Evolutionary conservation across 2,888 invertebrate genomes (phyloP), one percentile per base, ranked within the genome.

Genomic region (Cabera pusaria): DNA sequence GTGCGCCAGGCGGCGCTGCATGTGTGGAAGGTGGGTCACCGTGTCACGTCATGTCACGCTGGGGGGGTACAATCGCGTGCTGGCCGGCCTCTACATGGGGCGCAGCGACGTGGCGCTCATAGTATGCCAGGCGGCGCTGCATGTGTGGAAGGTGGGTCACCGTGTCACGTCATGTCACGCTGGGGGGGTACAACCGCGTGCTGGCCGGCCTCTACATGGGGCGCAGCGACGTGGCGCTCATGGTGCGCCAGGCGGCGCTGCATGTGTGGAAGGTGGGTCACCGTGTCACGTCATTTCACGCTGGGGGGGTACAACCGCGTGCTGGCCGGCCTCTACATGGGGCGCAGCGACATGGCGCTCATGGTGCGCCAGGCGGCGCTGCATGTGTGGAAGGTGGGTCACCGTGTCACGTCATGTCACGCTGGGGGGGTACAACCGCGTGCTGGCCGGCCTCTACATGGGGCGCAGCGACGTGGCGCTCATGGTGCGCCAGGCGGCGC

Each of bases 201-300:
- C 5, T 4, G 9, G n/a, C 8, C 19, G 11, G n/a, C n/a, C n/a
- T n/a, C n/a, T n/a, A n/a, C n/a, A n/a, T n/a, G n/a, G n/a, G n/a
- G n/a, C n/a, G n/a, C n/a, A n/a, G n/a, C n/a, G n/a, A n/a, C n/a
- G n/a, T n/a, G 0, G 97, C 98, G 1, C 89, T 98, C 29, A 96
- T 98, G 94, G 99, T 99, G 11, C 92, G 99, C 0, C 99, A 99
- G 88, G 97, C 98, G 0, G 98, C 99, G 4, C 91, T 98, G 37
- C 99, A 99, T 77, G 99, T 99, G 0, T 99, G 99, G 99, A 99
- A 99, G 90, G 84, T 39, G 2, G n/a, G n/a, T n/a, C n/a, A n/a
- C n/a, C n/a, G n/a, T n/a, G n/a, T n/a, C n/a, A n/a, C n/a, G n/a
- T n/a, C n/a, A n/a, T 7, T 7, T 21, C 8, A 21, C 8, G 2